These are phyloP conservation scores for Ostrea edulis DNA, from an alignment of 1,140 invertebrate species.

Conservation along the genomic window DNA sequence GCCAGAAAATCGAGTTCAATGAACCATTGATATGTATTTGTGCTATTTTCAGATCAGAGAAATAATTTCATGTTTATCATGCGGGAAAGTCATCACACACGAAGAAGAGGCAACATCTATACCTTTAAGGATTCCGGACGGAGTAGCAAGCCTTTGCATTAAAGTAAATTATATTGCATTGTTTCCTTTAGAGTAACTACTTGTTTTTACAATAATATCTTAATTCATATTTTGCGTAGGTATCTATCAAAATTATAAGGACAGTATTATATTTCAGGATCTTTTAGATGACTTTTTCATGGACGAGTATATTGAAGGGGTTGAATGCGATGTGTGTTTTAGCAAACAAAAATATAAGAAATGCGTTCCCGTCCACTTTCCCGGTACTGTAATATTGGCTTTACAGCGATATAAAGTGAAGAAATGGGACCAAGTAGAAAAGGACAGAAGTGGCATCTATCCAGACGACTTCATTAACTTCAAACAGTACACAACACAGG, in stretches of 20 bases:
- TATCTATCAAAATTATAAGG: neutral
- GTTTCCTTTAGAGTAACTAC: too few species aligned
- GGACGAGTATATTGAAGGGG: neutral
- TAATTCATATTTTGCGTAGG: neutral
- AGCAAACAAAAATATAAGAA: neutral
- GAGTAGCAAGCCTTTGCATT: neutral
- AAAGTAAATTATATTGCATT: neutral
- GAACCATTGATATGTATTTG: neutral
- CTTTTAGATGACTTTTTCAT: neutral
- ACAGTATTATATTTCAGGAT: neutral
- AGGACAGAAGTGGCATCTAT: neutral
- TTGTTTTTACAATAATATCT: neutral
- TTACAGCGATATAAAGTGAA: neutral
- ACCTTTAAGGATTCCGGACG: neutral
- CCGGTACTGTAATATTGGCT: neutral
- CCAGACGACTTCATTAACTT: neutral
- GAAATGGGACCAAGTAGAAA: neutral
- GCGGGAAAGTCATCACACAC: constrained; percentile 9
- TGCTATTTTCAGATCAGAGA: neutral
- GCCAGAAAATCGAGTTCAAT: neutral
- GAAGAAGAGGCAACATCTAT: constrained; percentile 1
- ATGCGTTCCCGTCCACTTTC: neutral
- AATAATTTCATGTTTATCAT: neutral
- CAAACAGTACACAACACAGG: neutral
- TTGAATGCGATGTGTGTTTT: neutral